Conservation (phyloP, 2,797 vertebrate genomes). For the Tokudaia muenninki region DNA sequence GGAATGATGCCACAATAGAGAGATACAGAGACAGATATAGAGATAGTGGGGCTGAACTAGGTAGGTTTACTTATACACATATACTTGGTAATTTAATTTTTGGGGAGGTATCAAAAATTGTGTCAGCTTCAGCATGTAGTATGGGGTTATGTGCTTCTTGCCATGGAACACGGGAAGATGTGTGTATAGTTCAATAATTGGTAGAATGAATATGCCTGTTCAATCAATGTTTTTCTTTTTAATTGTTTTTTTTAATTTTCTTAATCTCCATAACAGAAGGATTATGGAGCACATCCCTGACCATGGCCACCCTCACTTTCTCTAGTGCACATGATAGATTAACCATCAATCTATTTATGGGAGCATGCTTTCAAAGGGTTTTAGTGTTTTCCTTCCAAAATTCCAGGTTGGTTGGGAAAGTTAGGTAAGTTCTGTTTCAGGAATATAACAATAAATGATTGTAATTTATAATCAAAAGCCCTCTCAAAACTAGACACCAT, state of each 20-base stretch:
- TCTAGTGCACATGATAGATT: background rate
- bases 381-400: background rate
- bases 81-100: background rate
- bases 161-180: background rate
- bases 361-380: background rate
- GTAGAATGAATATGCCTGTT: background rate
- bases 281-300: background rate
- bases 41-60: background rate
- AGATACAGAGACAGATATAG: background rate
- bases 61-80: background rate
- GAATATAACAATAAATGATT: background rate
- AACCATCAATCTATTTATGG: background rate
- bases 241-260: background rate
- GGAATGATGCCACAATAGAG: background rate
- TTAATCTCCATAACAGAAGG: background rate
- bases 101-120: accelerated
- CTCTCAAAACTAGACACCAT: background rate
- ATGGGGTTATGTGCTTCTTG: background rate
- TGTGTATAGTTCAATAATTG: background rate
- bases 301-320: background rate
- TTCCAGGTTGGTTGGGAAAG: background rate
- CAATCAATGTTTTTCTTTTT: background rate
- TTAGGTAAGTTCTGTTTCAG: background rate
- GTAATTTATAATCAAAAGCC: background rate
- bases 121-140: background rate